phyloP scores from a whole-genome alignment of 2,888 invertebrate species.

The Antheraea assamensis region DNA sequence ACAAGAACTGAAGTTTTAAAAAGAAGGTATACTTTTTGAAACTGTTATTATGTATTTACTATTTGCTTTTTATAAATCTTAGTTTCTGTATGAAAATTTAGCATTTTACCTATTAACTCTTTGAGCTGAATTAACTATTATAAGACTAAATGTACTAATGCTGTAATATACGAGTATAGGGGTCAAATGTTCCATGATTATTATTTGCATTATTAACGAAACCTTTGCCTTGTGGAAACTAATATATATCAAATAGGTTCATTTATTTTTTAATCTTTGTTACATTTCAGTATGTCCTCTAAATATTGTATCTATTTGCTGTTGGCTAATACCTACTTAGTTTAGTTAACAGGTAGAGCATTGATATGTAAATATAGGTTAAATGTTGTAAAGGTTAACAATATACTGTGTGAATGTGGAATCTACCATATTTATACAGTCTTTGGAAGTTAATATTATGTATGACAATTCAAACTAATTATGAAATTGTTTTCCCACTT shows the following conservation, averaged over 20 bases:
- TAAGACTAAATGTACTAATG: not conserved
- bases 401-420: not conserved
- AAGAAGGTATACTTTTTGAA: not conserved
- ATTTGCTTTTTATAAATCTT: not conserved
- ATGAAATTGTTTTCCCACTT: not conserved
- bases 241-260: not conserved
- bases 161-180: too few relatives aligned
- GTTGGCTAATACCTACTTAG: conserved; percentile 23
- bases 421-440: conserved; percentile 1
- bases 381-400: not conserved
- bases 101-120: not conserved
- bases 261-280: not conserved
- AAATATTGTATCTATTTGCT: conserved; percentile 18
- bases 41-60: conserved; percentile 16
- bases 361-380: not conserved
- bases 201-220: not conserved
- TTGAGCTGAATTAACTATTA: not conserved
- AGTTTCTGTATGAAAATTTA: not conserved
- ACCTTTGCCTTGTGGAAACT: not conserved
- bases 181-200: not conserved
- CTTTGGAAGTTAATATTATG: not conserved
- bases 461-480: not conserved
- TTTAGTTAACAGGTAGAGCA: not conserved
- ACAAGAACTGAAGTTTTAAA: not conserved
- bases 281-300: not conserved